Base-by-base conservation (phyloP, 1,140 invertebrate genomes). In the Tetramorium alpestre region DNA sequence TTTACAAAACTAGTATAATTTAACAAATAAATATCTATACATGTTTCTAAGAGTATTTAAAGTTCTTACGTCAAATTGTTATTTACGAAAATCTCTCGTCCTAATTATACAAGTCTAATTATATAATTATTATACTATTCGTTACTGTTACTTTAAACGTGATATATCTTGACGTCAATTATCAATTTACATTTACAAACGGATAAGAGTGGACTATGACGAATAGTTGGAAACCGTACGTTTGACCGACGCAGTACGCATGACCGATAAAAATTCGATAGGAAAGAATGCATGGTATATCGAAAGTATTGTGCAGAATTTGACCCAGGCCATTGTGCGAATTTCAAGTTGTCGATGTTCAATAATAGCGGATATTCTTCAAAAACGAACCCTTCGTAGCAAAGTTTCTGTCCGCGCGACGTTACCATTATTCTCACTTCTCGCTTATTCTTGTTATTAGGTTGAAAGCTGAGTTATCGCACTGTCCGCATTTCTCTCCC, bases 361-460 rank as follows among this genome's bases (percentile, higher is more conserved):
- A 54, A 70, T 81, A 81, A 81, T 70, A 69, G 64, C 47, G 38
- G 38, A 81, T 64, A 81, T 81, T 70, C 77, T 81, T 81, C 47
- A 81, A 70, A 81, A 69, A 51, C 33, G 64, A 25, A 75, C 60
- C 33, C 33, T 13, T 69, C 47, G 16, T 6, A 6, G 47, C 64
- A 47, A 81, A 81, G 28, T 81, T 69, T 81, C 18, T 28, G 28
- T 49, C 44, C 33, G 33, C 33, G 28, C 44, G 62, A 25, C 77
- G 64, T 81, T 81, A 70, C 64, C 77, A 70, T 81, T 81, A 81
- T 81, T 81, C 65, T 70, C 77, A 81, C 77, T 81, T 81, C 41
- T 81, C 64, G 49, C 64, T 81, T 56, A 41, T 22, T 81, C 77
- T 81, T 69, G 47, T 70, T 81, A 81, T 70, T 70, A 81, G 64